These are phyloP conservation scores for Coelinius sp. DNA, from an alignment of 2,888 invertebrate species.

Conservation along the genomic window DNA sequence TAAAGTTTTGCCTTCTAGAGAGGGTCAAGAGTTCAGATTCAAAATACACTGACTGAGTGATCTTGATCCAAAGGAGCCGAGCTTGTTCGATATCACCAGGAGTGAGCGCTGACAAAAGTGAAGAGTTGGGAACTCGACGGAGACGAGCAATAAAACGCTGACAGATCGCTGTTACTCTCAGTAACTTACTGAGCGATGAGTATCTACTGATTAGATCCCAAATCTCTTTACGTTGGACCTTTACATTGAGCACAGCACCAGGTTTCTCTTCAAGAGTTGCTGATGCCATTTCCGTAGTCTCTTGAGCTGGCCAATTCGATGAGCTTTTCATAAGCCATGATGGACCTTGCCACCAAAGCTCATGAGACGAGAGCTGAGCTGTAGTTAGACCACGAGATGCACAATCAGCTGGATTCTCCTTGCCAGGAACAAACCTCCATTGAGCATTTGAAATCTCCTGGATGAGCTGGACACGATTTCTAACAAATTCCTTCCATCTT, in stretches of 20 bases:
- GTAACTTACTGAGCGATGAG: no score
- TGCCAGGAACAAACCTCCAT: constrained; percentile 24
- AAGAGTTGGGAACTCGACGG: no score
- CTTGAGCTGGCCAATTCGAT: neutral
- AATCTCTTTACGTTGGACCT: no score
- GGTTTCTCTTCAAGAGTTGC: no score
- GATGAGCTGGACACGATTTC: constrained; percentile 23
- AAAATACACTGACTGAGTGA: neutral
- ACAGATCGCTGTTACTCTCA: no score
- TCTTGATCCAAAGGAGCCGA: neutral
- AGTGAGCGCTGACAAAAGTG: no score
- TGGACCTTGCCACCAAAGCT: neutral
- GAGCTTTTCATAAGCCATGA: neutral
- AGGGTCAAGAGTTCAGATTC: neutral
- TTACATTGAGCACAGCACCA: no score
- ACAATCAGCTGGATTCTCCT: neutral
- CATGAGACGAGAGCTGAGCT: neutral
- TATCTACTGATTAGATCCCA: no score
- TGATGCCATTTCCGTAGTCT: no score
- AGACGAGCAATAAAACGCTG: no score
- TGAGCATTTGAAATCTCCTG: no score
- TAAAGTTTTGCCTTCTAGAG: neutral
- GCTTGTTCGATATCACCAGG: neutral
- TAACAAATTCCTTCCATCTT: constrained; percentile 46
- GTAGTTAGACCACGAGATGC: neutral